A percentile compares a stretch with the other conserved stretches of the same genome.
Conservation (phyloP, 2,113 vertebrate species). For the Sclerurus mexicanus region DNA sequence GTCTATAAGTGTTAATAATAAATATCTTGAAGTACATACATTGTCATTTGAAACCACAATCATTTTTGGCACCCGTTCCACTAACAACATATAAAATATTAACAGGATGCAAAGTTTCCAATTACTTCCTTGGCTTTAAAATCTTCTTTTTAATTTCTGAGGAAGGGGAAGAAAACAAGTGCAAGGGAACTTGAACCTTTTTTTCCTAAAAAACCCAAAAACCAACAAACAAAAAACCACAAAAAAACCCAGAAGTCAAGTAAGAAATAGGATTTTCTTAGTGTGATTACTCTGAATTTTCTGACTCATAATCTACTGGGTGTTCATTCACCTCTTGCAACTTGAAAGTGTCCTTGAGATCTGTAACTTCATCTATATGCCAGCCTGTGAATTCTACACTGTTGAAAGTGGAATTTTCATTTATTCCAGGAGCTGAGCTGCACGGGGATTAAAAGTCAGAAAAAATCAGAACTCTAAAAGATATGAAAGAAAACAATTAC, state of each 20-base stretch:
- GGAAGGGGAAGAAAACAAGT: not conserved
- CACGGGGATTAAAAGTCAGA: not conserved
- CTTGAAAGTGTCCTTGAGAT: conserved; percentile 36
- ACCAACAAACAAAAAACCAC: too few species aligned
- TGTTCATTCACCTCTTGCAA: not conserved
- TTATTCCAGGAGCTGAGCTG: not conserved
- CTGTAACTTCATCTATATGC: conserved; percentile 2
- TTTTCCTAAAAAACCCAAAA: not conserved
- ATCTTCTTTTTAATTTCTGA: not conserved
- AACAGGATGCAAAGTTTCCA: not conserved
- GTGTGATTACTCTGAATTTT: not conserved
- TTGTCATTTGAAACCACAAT: not conserved
- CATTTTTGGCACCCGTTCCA: not conserved
- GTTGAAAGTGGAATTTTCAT: conserved; percentile 30
- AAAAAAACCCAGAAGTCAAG: not conserved
- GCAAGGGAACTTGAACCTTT: not conserved
- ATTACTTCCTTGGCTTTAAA: not conserved
- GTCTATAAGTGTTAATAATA: not conserved
- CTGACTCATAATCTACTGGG: not conserved
- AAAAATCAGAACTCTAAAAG: not conserved
- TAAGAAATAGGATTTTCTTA: not conserved
- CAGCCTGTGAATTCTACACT: not conserved
- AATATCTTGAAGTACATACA: not conserved
- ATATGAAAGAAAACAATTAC: not conserved
- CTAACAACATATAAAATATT: not conserved